A percentile compares a stretch with the other conserved stretches of the same genome.
Evolutionary conservation across 2,888 invertebrate genomes (phyloP).

Genomic region (Caenorhabditis becei): DNA sequence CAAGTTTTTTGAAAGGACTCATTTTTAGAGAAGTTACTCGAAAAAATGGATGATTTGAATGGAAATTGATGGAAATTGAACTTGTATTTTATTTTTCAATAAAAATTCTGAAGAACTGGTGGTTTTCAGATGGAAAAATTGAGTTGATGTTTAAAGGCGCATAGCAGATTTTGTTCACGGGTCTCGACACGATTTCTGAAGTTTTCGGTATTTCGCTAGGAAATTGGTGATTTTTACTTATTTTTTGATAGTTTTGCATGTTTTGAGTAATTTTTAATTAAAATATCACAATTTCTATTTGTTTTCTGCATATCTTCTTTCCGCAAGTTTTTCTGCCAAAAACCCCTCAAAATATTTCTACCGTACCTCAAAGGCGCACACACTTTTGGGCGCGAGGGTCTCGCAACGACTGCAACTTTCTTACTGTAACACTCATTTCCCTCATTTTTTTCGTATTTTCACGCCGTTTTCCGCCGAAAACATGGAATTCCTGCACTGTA

Average conservation of each 20-base stretch:
- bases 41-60: no score
- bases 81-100: no score
- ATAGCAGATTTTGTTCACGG: not conserved
- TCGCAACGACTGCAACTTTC: not conserved
- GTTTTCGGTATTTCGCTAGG: not conserved
- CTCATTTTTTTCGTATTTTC: constrained; percentile 5
- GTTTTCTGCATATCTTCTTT: not conserved
- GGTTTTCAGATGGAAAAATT: no score
- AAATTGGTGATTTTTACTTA: not conserved
- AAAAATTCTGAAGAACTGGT: not conserved
- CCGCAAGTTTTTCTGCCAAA: no score
- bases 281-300: not conserved
- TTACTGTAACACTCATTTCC: not conserved
- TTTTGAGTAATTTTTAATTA: not conserved
- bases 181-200: not conserved
- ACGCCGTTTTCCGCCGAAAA: not conserved
- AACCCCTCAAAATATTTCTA: not conserved
- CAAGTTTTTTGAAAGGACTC: not conserved
- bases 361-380: constrained; percentile 4
- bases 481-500: constrained; percentile 56
- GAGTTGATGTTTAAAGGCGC: constrained; percentile 4
- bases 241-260: not conserved
- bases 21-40: no score
- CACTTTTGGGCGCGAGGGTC: not conserved
- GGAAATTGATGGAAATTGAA: no score